phyloP scores from a whole-genome alignment of 2,888 invertebrate species.

The Caenorhabditis uteleia region DNA sequence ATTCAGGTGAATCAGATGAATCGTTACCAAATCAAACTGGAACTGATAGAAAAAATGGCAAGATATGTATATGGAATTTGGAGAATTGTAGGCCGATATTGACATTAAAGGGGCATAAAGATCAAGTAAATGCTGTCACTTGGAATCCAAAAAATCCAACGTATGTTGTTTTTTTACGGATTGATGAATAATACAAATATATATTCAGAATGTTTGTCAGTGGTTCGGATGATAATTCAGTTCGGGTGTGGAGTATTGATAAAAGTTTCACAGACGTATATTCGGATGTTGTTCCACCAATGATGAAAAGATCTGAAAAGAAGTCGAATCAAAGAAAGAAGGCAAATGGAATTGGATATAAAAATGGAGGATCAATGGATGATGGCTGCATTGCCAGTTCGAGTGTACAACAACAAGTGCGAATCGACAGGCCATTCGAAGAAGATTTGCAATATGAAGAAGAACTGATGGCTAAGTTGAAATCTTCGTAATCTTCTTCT shows the following conservation, averaged over 20 bases:
- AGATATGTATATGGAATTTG: constrained; percentile 36
- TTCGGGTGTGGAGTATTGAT: constrained; percentile 24
- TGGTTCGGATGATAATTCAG: constrained; percentile 21
- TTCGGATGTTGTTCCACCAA: constrained; percentile 7
- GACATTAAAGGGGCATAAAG: constrained; percentile 22
- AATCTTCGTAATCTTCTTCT: no score
- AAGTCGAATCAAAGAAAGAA: neutral
- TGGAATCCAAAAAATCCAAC: constrained; percentile 42
- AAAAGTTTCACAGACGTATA: constrained; percentile 5
- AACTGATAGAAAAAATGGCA: constrained; percentile 11
- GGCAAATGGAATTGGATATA: no score
- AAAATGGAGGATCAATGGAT: no score
- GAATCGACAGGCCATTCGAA: no score
- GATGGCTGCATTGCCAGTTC: no score
- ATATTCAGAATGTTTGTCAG: constrained; percentile 30
- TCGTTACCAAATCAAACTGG: no score
- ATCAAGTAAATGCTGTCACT: constrained; percentile 29
- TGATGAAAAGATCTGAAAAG: constrained; percentile 2
- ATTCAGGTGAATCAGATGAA: neutral
- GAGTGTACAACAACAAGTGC: no score
- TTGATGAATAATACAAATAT: neutral
- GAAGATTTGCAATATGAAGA: no score
- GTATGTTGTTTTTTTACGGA: constrained; percentile 1
- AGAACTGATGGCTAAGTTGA: no score
- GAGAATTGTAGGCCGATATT: constrained; percentile 30